Conservation (phyloP, 2,797 vertebrate genomes). For the Poeciliopsis infans region DNA sequence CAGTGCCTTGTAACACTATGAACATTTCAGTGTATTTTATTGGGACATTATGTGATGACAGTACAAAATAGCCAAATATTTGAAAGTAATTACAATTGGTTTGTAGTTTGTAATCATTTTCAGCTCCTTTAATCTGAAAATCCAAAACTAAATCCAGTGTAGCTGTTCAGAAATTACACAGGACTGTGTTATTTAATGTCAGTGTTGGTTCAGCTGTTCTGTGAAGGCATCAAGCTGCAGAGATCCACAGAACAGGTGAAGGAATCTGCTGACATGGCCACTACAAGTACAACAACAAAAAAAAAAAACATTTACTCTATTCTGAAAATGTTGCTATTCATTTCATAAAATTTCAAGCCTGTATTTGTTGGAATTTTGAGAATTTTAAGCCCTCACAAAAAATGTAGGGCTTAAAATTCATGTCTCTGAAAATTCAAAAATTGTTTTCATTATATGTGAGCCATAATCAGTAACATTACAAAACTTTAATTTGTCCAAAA, state of each 20-base stretch:
- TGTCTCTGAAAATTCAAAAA: neutral
- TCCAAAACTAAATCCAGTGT: neutral
- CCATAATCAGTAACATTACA: neutral
- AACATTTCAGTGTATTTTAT: neutral
- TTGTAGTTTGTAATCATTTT: neutral
- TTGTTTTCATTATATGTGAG: too few relatives aligned
- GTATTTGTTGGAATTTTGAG: neutral
- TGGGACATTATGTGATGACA: neutral
- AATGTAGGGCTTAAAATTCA: neutral
- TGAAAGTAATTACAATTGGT: neutral
- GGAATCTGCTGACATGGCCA: neutral
- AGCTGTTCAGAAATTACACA: neutral
- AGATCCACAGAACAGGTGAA: neutral
- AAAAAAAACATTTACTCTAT: too few relatives aligned
- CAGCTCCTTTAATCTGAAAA: neutral
- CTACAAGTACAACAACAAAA: neutral
- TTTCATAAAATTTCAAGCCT: neutral
- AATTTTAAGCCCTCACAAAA: neutral
- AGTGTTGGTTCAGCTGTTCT: neutral
- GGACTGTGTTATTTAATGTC: neutral
- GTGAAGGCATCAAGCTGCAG: neutral
- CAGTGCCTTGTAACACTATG: neutral
- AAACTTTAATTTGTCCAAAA: neutral
- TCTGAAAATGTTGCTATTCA: too few relatives aligned
- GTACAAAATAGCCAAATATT: neutral